These are phyloP conservation scores for Timandra comae DNA, from an alignment of 2,888 invertebrate genomes.

Conservation along the genomic window DNA sequence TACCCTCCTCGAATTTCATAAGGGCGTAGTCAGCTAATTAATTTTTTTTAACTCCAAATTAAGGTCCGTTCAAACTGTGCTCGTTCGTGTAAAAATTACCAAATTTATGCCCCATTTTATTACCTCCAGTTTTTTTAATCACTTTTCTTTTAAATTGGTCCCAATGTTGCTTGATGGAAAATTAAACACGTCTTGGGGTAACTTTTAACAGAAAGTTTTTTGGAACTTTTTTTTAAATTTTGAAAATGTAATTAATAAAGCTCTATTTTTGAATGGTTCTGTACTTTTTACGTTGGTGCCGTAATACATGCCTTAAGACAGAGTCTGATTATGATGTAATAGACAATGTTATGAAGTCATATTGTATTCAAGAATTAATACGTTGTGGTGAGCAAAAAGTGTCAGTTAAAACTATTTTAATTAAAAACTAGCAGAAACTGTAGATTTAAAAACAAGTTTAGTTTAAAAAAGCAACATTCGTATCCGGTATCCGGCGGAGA, in stretches of 20 bases:
- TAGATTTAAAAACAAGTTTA: not conserved
- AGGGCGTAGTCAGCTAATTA: slow-evolving; percentile 55
- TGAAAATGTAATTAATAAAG: too few relatives aligned
- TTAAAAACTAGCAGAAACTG: not conserved
- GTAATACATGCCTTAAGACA: too few relatives aligned
- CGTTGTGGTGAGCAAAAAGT: not conserved
- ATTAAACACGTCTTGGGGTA: slow-evolving; percentile 12
- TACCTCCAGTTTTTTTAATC: slow-evolving; percentile 50
- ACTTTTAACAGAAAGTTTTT: too few relatives aligned
- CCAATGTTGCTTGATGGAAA: slow-evolving; percentile 20
- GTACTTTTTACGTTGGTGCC: not conserved
- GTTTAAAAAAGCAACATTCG: too few relatives aligned
- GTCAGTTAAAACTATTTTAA: not conserved
- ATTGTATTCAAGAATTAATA: too few relatives aligned
- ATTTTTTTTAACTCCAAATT: slow-evolving; percentile 57
- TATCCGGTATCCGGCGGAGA: too few relatives aligned
- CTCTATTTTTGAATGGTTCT: not conserved
- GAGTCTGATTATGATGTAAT: too few relatives aligned
- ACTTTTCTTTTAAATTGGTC: slow-evolving; percentile 39
- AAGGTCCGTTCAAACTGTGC: slow-evolving; percentile 41
- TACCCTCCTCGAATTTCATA: slow-evolving; percentile 39
- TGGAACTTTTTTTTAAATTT: slow-evolving; percentile 12
- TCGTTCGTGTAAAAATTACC: slow-evolving; percentile 57
- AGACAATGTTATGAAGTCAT: too few relatives aligned
- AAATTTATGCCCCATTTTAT: slow-evolving; percentile 61